These are phyloP conservation scores for Lagopus leucura DNA, from an alignment of 2,113 vertebrate genomes.

Conservation along the genomic window DNA sequence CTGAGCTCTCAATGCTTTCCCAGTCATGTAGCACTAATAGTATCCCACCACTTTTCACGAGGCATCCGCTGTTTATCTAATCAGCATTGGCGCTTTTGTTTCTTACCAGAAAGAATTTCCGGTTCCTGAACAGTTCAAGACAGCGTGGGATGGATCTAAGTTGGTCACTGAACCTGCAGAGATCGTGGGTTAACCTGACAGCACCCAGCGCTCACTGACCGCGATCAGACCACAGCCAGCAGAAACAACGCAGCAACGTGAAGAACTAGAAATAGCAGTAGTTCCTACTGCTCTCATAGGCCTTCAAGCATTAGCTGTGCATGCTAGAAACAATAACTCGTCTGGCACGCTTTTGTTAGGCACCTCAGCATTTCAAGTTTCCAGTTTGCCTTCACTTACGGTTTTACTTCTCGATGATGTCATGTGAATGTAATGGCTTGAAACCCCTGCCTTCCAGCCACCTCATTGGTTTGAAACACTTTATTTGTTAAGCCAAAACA, in stretches of 20 bases:
- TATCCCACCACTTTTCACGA: constrained; percentile 47
- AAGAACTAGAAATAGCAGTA: constrained; percentile 63
- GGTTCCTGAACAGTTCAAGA: constrained; percentile 98
- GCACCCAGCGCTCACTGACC: not conserved
- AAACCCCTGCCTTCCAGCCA: not conserved
- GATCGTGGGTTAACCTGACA: constrained; percentile 86
- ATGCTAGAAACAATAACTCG: constrained; percentile 23
- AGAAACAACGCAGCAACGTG: constrained; percentile 35
- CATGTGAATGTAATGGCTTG: constrained; percentile 35
- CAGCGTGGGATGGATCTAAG: constrained; percentile 92
- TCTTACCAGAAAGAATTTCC: constrained; percentile 93
- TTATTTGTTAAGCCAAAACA: constrained; percentile 26
- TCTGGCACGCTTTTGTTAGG: constrained; percentile 54
- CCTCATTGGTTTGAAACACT: constrained; percentile 23
- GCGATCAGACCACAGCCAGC: not conserved
- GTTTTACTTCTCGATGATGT: constrained; percentile 58
- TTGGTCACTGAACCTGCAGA: constrained; percentile 95
- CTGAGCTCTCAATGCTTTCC: constrained; percentile 41
- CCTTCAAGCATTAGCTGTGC: constrained; percentile 50
- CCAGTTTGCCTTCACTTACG: constrained; percentile 58
- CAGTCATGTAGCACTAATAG: constrained; percentile 27
- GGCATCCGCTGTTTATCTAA: constrained; percentile 44
- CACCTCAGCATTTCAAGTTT: constrained; percentile 15
- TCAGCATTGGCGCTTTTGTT: constrained; percentile 61
- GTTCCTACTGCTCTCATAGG: constrained; percentile 45